A percentile compares a stretch with the other conserved stretches of the same genome.
Conservation (phyloP, 2,113 vertebrate genomes). For the Petaurus breviceps region DNA sequence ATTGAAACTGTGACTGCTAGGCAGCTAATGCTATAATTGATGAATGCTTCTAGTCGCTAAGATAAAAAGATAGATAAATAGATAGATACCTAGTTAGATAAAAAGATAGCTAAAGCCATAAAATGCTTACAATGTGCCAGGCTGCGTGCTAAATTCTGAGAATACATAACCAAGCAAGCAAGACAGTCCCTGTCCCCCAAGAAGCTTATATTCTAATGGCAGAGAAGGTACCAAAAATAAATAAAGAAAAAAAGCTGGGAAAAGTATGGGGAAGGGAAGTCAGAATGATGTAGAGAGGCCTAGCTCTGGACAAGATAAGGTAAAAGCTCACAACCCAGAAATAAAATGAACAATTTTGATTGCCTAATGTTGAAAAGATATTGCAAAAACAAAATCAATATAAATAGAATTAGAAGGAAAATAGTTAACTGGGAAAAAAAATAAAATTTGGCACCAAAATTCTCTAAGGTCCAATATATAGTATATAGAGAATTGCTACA, state of each 20-base stretch:
- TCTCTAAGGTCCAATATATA: background rate
- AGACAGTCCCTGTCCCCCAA: too few relatives aligned
- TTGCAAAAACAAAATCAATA: background rate
- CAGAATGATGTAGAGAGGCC: background rate
- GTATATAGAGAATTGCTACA: background rate
- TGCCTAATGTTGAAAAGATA: background rate
- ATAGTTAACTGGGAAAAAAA: background rate
- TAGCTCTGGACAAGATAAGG: background rate
- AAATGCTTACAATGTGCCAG: too few relatives aligned
- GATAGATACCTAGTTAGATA: too few relatives aligned
- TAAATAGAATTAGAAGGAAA: background rate
- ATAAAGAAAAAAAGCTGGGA: background rate
- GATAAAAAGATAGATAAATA: conserved; percentile 84
- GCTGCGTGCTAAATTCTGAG: too few relatives aligned
- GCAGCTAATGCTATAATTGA: conserved; percentile 92
- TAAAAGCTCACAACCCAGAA: background rate
- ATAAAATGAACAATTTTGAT: background rate
- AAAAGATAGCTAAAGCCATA: too few relatives aligned
- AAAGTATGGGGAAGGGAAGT: background rate
- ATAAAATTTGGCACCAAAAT: background rate
- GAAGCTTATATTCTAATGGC: background rate
- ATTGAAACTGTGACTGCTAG: conserved; percentile 90
- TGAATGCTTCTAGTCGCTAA: conserved; percentile 92
- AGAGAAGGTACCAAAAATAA: background rate
- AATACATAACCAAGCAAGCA: too few relatives aligned